Conservation (phyloP, 2,888 invertebrate species). For the Synanthedon myopaeformis region DNA sequence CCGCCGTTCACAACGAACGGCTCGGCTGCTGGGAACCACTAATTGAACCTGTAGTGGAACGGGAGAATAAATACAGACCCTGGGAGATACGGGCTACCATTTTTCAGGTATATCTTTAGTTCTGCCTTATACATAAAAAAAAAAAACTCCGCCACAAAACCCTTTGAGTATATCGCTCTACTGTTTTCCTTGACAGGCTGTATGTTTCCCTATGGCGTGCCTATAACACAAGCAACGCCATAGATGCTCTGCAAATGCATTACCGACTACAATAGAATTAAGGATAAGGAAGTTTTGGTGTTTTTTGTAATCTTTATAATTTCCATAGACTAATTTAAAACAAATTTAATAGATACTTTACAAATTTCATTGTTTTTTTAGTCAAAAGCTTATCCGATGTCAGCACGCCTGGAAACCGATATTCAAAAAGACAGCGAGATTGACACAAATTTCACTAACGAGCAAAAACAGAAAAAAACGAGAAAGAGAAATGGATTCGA, state of each 20-base stretch:
- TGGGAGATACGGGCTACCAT: conserved; percentile 79
- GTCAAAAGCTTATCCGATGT: conserved; percentile 71
- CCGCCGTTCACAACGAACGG: conserved; percentile 76
- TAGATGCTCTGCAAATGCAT: no score
- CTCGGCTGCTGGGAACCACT: conserved; percentile 86
- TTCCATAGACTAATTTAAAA: not conserved
- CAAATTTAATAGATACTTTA: not conserved
- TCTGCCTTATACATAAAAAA: no score
- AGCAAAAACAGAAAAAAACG: not conserved
- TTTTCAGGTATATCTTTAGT: conserved; percentile 49
- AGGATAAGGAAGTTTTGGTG: no score
- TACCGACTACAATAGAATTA: no score
- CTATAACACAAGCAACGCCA: no score
- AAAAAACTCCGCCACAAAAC: no score
- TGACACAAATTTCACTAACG: conserved; percentile 7
- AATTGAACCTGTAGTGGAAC: conserved; percentile 78
- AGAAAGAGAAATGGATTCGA: conserved; percentile 58
- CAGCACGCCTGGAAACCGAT: conserved; percentile 41
- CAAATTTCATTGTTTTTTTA: conserved; percentile 20
- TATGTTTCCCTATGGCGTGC: no score
- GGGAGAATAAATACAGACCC: conserved; percentile 75
- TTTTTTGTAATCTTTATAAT: no score
- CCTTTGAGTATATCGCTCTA: no score
- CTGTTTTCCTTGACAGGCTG: no score
- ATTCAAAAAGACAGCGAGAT: conserved; percentile 30